Base-by-base conservation (phyloP, 2,113 vertebrate species). In the Oriolus oriolus region DNA sequence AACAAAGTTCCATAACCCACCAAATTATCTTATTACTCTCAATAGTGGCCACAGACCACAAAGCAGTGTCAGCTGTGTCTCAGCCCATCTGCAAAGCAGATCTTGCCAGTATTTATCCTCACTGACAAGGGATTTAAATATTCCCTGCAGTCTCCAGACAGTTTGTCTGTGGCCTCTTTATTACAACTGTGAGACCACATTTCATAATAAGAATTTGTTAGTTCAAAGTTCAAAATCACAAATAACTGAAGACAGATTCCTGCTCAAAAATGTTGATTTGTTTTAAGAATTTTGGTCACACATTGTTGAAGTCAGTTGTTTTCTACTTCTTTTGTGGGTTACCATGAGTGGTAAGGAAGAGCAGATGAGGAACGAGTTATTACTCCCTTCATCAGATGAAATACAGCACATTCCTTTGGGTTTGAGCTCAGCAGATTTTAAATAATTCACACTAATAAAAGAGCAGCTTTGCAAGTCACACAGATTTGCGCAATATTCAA, bases 161-260 rank as follows among this genome's bases (percentile, higher is more conserved):
- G 47, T 84, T 94, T 80, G 63, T 66, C 89, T 89, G 80, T 53
- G 56, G 50, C 42, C 76, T 87, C 54, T 94, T 66, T 59, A 91
- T 77, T 80, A 69, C 1, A 6, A 89, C 41, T 54, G 37, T 50
- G 61, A 84, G 64, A 78, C 50, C 84, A 84, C 39, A 59, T 33
- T 89, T 89, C 77, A 42, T 42, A 92, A 6, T 27, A 77, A 87
- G 30, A 84, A 84, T 63, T 53, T 64, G 39, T 19, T 47, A 77
- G 77, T 77, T 91, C 53, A 42, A 64, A 95, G 70, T 71, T 88
- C 80, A 92, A 86, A 94, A 73, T 73, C 71, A 89, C 68, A 77
- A 89, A 61, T 52, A 92, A 86, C 19, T 22, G 47, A 87, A 78
- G 59, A 63, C 2, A 89, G 68, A 71, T 44, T 66, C 52, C 64